phyloP scores from a whole-genome alignment of 2,888 invertebrate species.

The Tipula helvola region DNA sequence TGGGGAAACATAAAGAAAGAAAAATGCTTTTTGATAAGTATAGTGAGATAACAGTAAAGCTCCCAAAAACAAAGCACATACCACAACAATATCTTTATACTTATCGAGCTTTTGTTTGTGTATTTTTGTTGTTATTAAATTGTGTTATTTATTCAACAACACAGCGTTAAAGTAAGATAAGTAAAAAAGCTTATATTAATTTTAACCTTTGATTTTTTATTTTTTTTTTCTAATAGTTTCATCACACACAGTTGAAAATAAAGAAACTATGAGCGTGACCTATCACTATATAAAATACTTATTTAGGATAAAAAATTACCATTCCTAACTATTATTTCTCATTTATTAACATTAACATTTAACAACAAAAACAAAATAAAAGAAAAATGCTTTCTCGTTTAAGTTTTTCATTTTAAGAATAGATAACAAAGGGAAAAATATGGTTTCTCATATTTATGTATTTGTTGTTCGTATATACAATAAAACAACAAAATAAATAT shows the following conservation, averaged over 20 bases:
- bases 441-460: background rate
- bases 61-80: background rate
- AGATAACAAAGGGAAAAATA: background rate
- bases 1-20: background rate
- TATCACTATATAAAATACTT: background rate
- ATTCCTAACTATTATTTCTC: background rate
- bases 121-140: background rate
- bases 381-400: background rate
- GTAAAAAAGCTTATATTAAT: background rate
- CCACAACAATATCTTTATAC: background rate
- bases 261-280: background rate
- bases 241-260: background rate
- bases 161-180: background rate
- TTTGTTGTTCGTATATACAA: background rate
- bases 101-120: background rate
- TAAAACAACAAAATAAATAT: background rate
- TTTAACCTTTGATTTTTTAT: background rate
- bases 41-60: background rate
- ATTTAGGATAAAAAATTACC: background rate
- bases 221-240: background rate
- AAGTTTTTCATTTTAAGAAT: background rate
- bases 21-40: background rate
- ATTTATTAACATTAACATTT: background rate
- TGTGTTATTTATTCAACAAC: background rate
- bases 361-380: background rate